A percentile compares a stretch with the other conserved stretches of the same genome.
These are phyloP conservation scores for Leptogaster cylindrica DNA, from an alignment of 2,888 invertebrate genomes.

Conservation along the genomic window DNA sequence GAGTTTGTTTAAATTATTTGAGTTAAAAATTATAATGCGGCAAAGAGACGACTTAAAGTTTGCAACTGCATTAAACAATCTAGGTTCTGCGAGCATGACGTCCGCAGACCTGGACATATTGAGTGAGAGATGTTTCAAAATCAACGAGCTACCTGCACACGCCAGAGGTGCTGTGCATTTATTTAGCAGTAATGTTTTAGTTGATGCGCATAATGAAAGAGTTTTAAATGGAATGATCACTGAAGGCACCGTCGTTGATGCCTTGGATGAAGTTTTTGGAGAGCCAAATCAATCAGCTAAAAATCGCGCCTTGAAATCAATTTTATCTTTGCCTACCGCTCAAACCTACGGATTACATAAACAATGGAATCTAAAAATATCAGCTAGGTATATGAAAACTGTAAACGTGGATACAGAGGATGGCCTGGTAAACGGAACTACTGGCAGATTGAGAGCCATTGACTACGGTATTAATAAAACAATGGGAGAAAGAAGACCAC, in stretches of 20 bases:
- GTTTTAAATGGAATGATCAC: slow-evolving; percentile 2
- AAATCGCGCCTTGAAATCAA: background rate
- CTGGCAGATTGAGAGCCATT: background rate
- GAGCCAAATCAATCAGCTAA: background rate
- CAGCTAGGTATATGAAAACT: background rate
- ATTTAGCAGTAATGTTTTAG: background rate
- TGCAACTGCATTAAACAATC: slow-evolving; percentile 50
- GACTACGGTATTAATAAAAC: background rate
- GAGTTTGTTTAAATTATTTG: slow-evolving; percentile 50
- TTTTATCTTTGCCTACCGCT: background rate
- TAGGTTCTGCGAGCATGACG: slow-evolving; percentile 50
- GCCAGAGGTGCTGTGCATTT: background rate
- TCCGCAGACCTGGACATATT: slow-evolving; percentile 48
- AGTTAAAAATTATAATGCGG: slow-evolving; percentile 53
- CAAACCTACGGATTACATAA: background rate
- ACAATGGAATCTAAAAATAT: background rate
- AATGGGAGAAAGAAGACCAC: background rate
- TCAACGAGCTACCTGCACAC: background rate
- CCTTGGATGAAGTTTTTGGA: slow-evolving; percentile 1
- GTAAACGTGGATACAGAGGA: background rate
- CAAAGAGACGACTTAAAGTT: slow-evolving; percentile 52
- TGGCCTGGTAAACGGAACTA: background rate
- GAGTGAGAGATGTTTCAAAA: slow-evolving; percentile 35
- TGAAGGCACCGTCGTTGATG: background rate
- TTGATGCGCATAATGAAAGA: background rate